Conservation (phyloP, 2,797 vertebrate genomes). For the Danio jaintianensis region DNA sequence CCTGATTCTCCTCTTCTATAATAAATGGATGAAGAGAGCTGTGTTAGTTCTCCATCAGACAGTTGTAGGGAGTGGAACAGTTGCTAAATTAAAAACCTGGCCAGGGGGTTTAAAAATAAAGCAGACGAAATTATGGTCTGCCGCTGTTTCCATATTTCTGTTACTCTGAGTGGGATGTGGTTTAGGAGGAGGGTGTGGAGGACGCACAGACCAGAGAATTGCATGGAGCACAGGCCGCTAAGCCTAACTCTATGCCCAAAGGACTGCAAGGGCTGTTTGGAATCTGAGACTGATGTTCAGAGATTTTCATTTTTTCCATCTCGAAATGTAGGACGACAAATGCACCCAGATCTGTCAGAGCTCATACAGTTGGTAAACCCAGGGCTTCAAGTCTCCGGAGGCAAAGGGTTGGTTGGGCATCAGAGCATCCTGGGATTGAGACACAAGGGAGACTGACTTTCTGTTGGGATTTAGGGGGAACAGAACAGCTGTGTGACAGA, state of each 20-base stretch:
- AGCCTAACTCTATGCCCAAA: slow-evolving; percentile 15
- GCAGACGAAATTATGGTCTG: slow-evolving; percentile 55
- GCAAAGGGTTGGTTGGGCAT: slow-evolving; percentile 27
- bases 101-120: slow-evolving; percentile 56
- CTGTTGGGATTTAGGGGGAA: slow-evolving; percentile 6
- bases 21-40: slow-evolving; percentile 19
- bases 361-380: neutral
- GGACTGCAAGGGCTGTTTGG: slow-evolving; percentile 9
- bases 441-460: slow-evolving; percentile 1
- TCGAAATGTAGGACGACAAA: slow-evolving; percentile 16
- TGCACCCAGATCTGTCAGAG: slow-evolving; percentile 30
- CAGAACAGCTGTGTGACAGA: neutral
- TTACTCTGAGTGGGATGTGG: slow-evolving; percentile 53
- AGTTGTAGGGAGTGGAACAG: slow-evolving; percentile 44
- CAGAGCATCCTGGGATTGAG: slow-evolving; percentile 12
- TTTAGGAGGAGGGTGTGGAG: slow-evolving; percentile 50
- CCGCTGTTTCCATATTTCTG: slow-evolving; percentile 46
- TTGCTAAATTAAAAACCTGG: slow-evolving; percentile 52
- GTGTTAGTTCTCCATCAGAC: slow-evolving; percentile 15
- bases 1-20: neutral
- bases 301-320: neutral
- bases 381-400: slow-evolving; percentile 19
- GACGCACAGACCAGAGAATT: slow-evolving; percentile 24
- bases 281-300: neutral
- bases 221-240: neutral